Conservation (phyloP, 2,113 vertebrate genomes). For the Xenotilapia flavipinnis region DNA sequence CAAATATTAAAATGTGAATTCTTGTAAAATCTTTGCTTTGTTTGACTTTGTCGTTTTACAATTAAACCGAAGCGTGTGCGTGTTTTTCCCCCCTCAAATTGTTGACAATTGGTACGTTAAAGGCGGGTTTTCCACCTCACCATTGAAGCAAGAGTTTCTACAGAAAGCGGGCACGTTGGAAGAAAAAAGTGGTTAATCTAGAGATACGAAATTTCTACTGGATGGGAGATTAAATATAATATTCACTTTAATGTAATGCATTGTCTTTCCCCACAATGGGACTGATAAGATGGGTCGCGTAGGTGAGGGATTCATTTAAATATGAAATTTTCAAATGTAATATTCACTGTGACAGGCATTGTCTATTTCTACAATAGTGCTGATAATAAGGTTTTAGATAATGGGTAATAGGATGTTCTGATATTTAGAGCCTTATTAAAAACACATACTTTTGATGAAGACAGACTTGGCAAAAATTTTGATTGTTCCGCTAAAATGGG, state of each 20-base stretch:
- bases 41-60: background rate
- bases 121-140: background rate
- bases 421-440: constrained; percentile 60
- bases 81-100: background rate
- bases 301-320: constrained; percentile 63
- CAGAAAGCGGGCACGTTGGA: background rate
- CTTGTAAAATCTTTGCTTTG: background rate
- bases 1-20: background rate
- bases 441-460: constrained; percentile 21
- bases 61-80: background rate
- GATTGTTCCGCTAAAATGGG: background rate
- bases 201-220: constrained; percentile 3
- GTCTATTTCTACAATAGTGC: constrained; percentile 57
- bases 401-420: constrained; percentile 55
- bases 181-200: background rate
- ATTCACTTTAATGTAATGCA: constrained; percentile 58
- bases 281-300: constrained; percentile 53
- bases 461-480: background rate
- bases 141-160: background rate
- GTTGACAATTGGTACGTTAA: background rate
- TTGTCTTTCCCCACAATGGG: constrained; percentile 58
- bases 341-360: constrained; percentile 51
- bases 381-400: constrained; percentile 60
- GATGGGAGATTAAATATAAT: constrained; percentile 40
- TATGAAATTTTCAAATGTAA: constrained; percentile 57